These are phyloP conservation scores for Planiliza haematocheilus DNA, from an alignment of 2,113 vertebrate species.

Conservation along the genomic window DNA sequence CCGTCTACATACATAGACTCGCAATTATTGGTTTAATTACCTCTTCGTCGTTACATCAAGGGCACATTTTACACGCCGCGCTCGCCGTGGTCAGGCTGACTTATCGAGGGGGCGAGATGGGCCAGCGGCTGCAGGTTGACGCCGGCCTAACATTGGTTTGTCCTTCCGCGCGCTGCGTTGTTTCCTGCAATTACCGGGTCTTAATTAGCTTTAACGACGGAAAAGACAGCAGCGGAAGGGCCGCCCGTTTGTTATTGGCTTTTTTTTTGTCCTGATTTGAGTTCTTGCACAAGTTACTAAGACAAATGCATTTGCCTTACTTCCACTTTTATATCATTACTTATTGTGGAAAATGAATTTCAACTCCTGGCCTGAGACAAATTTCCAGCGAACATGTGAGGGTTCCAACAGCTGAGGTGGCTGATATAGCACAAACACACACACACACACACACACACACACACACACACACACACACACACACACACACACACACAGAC, in stretches of 20 bases:
- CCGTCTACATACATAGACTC: slow-evolving; percentile 65
- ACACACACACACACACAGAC: too few relatives aligned
- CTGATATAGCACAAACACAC: slow-evolving; percentile 30
- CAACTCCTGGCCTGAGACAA: too few relatives aligned
- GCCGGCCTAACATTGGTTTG: slow-evolving; percentile 23
- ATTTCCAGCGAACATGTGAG: slow-evolving; percentile 19
- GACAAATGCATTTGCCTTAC: too few relatives aligned
- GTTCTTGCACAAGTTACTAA: too few relatives aligned
- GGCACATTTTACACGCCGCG: slow-evolving; percentile 71
- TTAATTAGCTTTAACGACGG: slow-evolving; percentile 36
- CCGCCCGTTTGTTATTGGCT: background rate
- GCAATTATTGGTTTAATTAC: slow-evolving; percentile 78
- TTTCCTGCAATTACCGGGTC: slow-evolving; percentile 7
- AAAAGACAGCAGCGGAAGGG: background rate
- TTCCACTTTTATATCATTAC: too few relatives aligned
- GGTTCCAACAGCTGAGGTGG: slow-evolving; percentile 48
- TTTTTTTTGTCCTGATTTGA: background rate
- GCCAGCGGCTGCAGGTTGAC: slow-evolving; percentile 39
- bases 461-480: too few relatives aligned
- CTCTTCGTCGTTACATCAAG: slow-evolving; percentile 69
- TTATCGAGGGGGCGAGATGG: slow-evolving; percentile 22
- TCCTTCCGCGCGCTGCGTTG: slow-evolving; percentile 20
- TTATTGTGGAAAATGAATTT: too few relatives aligned
- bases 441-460: too few relatives aligned
- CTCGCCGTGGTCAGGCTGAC: slow-evolving; percentile 46